Evolutionary conservation across 2,888 invertebrate species (phyloP).

Genomic region (Lasioglossum zephyrum): DNA sequence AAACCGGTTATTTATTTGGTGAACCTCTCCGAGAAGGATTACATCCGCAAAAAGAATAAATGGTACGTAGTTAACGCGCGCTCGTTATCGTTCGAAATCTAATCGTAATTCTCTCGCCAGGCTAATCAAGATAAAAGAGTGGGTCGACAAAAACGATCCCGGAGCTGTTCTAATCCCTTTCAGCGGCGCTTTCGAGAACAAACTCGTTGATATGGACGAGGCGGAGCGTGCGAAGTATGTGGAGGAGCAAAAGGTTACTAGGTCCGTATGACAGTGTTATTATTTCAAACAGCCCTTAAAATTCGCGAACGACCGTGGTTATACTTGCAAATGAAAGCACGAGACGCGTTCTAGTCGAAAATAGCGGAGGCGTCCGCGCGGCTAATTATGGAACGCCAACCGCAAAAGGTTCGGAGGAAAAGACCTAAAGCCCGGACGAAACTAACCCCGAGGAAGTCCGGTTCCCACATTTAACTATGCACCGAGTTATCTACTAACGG

Average conservation of each 20-base stretch:
- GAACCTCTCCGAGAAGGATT: slow-evolving; percentile 99
- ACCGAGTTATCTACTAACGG: slow-evolving; percentile 69
- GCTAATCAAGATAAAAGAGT: slow-evolving; percentile 98
- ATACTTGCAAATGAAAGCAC: slow-evolving; percentile 54
- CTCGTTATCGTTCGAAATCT: neutral
- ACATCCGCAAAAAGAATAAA: slow-evolving; percentile 99
- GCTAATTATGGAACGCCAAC: slow-evolving; percentile 27
- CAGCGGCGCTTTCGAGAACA: slow-evolving; percentile 95
- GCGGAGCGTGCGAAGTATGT: slow-evolving; percentile 91
- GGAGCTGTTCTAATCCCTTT: slow-evolving; percentile 98
- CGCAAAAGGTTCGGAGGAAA: slow-evolving; percentile 30
- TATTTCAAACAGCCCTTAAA: neutral
- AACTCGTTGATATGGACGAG: slow-evolving; percentile 93
- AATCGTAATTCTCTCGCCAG: slow-evolving; percentile 84
- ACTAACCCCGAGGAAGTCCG: slow-evolving; percentile 20
- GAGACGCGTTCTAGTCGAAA: slow-evolving; percentile 2
- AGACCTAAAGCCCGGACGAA: neutral
- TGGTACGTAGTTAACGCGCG: slow-evolving; percentile 87
- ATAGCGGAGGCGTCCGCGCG: neutral
- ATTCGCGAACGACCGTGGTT: slow-evolving; percentile 19
- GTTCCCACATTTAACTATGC: slow-evolving; percentile 74
- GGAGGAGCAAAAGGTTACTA: slow-evolving; percentile 92
- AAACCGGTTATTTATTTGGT: slow-evolving; percentile 99
- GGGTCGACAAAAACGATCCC: slow-evolving; percentile 98
- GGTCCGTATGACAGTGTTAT: slow-evolving; percentile 85